These are phyloP conservation scores for Phaonia tiefii DNA, from an alignment of 2,888 invertebrate species.

Conservation along the genomic window DNA sequence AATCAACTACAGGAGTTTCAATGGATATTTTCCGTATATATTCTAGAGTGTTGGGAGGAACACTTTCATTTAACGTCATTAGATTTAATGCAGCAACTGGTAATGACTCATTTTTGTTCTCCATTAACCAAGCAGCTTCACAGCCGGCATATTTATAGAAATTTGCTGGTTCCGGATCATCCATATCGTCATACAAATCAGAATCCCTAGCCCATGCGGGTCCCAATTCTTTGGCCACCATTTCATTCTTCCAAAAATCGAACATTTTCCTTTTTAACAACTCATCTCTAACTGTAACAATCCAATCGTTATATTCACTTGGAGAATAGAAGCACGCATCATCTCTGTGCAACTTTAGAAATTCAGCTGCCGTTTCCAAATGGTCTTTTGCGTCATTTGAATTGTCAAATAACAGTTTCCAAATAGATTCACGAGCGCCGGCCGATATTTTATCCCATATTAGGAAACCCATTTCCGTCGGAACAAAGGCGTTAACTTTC, in stretches of 20 bases:
- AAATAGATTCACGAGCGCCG: slow-evolving; percentile 71
- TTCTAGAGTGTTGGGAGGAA: no score
- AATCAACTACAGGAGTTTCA: background rate
- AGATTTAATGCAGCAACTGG: no score
- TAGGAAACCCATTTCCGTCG: slow-evolving; percentile 68
- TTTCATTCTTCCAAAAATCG: slow-evolving; percentile 75
- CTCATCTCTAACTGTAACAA: slow-evolving; percentile 74
- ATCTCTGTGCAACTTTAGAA: slow-evolving; percentile 78
- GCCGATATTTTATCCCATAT: slow-evolving; percentile 71
- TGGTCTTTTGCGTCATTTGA: slow-evolving; percentile 43
- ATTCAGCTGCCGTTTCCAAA: slow-evolving; percentile 68
- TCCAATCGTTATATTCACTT: slow-evolving; percentile 77
- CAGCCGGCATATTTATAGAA: slow-evolving; percentile 74
- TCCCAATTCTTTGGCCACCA: slow-evolving; percentile 76
- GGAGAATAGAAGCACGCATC: slow-evolving; percentile 77
- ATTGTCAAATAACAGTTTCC: slow-evolving; percentile 73
- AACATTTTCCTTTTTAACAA: slow-evolving; percentile 73
- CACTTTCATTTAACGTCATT: no score
- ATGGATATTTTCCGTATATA: background rate
- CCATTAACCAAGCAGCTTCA: slow-evolving; percentile 52
- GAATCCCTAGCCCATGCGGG: slow-evolving; percentile 75
- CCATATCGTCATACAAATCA: slow-evolving; percentile 73
- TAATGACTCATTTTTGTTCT: no score
- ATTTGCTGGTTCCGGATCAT: slow-evolving; percentile 71
- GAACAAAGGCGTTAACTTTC: slow-evolving; percentile 69